phyloP scores from a whole-genome alignment of 2,113 vertebrate genomes.

The Crotalus horridus region DNA sequence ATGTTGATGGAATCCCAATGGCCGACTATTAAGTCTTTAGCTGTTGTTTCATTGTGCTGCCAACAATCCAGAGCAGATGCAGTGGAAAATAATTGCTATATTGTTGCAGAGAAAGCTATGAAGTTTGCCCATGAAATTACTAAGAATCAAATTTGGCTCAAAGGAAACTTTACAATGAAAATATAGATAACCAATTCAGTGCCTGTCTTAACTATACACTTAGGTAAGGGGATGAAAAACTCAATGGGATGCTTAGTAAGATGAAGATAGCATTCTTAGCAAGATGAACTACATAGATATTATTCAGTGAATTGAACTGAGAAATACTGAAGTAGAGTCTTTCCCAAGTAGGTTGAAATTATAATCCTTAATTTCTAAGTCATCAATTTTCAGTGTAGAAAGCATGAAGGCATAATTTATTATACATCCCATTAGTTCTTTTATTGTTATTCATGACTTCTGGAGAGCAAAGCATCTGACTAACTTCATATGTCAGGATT shows the following conservation, averaged over 20 bases:
- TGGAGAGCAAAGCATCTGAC: neutral
- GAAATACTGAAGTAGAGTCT: neutral
- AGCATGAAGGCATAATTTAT: neutral
- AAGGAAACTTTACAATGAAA: neutral
- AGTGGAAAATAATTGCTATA: neutral
- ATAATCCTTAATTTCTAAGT: neutral
- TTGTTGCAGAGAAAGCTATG: neutral
- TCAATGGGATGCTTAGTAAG: neutral
- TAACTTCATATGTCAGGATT: neutral
- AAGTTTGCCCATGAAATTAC: neutral
- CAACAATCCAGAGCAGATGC: neutral
- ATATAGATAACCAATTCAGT: neutral
- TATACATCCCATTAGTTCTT: neutral
- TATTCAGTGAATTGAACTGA: neutral
- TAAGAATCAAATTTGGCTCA: neutral
- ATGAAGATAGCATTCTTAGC: neutral
- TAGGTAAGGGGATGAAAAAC: neutral
- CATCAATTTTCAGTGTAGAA: neutral
- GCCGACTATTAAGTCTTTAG: neutral
- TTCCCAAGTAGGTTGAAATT: neutral
- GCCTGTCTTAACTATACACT: neutral
- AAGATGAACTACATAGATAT: neutral
- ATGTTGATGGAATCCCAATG: neutral
- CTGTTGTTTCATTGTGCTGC: neutral
- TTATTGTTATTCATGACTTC: neutral